Percentiles rank a stretch among this genome's conserved stretches.
Evolutionary conservation across 30 jellyfish, hydroid and myxozoan species (phyloP).

Genomic region (Turritopsis dohrnii): DNA sequence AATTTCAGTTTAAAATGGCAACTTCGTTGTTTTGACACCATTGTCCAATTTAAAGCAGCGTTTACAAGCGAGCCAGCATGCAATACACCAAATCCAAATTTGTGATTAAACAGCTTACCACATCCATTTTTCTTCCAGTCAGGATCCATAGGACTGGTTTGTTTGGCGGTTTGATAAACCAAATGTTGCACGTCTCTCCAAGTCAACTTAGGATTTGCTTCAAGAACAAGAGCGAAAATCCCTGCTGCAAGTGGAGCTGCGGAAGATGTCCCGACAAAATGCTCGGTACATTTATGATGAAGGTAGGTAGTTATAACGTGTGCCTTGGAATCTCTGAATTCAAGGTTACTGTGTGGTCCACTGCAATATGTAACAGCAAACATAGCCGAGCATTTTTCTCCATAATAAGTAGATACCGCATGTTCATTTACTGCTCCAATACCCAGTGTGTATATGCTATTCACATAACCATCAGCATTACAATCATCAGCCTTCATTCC

Average conservation of each 20-base stretch:
- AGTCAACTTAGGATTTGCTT: conserved; percentile 79
- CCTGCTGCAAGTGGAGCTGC: conserved; percentile 99
- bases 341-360: conserved; percentile 70
- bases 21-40: conserved; percentile 72
- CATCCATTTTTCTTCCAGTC: conserved; percentile 92
- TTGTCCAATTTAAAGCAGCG: conserved; percentile 81
- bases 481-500: conserved; percentile 90
- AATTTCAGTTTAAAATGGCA: conserved; percentile 73
- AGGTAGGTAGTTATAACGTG: conserved; percentile 85
- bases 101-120: conserved; percentile 79
- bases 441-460: conserved; percentile 84
- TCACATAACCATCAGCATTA: conserved; percentile 94
- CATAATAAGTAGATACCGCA: conserved; percentile 94
- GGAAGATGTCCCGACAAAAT: conserved; percentile 98
- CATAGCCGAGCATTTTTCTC: conserved; percentile 93
- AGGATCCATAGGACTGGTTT: conserved; percentile 89
- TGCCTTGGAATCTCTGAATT: conserved; percentile 54
- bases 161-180: conserved; percentile 77
- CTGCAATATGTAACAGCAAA: conserved; percentile 96
- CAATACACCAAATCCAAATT: conserved; percentile 98
- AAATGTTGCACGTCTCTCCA: conserved; percentile 99
- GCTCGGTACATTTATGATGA: conserved; percentile 93
- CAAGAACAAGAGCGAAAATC: conserved; percentile 84
- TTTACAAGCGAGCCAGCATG: conserved; percentile 74
- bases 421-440: conserved; percentile 94